Conservation (phyloP, 2,888 invertebrate genomes). For the Pilophorus perplexus region DNA sequence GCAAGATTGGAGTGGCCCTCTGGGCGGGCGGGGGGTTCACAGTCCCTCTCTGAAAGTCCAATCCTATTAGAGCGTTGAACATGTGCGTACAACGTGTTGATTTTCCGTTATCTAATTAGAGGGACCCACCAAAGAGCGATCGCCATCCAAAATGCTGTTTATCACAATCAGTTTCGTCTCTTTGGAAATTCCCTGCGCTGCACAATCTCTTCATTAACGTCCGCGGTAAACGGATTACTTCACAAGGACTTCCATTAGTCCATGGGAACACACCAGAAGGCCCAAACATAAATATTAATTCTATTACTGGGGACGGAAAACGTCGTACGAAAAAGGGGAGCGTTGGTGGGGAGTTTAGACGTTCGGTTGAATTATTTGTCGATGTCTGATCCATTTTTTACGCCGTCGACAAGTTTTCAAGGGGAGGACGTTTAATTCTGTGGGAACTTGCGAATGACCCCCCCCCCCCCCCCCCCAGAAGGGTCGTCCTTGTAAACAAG, state of each 20-base stretch:
- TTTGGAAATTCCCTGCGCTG: constrained; percentile 20
- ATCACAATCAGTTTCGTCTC: constrained; percentile 34
- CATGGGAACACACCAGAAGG: constrained; percentile 35
- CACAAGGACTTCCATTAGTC: constrained; percentile 33
- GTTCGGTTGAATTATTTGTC: constrained; percentile 35
- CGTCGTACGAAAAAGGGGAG: no score
- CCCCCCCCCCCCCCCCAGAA: no score
- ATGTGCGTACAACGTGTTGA: constrained; percentile 40
- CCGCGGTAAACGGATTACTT: constrained; percentile 36
- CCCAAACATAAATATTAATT: constrained; percentile 39
- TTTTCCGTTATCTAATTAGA: constrained; percentile 40
- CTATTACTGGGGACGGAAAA: constrained; percentile 12
- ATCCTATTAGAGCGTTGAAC: constrained; percentile 32
- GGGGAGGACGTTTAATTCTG: constrained; percentile 15
- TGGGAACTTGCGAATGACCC: constrained; percentile 31
- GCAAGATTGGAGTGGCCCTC: background rate
- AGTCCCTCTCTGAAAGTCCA: constrained; percentile 6
- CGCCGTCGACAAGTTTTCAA: no score
- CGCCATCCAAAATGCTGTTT: constrained; percentile 38
- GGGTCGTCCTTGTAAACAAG: constrained; percentile 32
- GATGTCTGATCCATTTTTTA: constrained; percentile 39
- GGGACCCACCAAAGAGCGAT: constrained; percentile 4
- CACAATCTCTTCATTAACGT: constrained; percentile 38
- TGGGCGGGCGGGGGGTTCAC: no score
- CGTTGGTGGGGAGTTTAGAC: no score